Conservation (phyloP, 2,888 invertebrate genomes). For the Cerastis rubricosa region DNA sequence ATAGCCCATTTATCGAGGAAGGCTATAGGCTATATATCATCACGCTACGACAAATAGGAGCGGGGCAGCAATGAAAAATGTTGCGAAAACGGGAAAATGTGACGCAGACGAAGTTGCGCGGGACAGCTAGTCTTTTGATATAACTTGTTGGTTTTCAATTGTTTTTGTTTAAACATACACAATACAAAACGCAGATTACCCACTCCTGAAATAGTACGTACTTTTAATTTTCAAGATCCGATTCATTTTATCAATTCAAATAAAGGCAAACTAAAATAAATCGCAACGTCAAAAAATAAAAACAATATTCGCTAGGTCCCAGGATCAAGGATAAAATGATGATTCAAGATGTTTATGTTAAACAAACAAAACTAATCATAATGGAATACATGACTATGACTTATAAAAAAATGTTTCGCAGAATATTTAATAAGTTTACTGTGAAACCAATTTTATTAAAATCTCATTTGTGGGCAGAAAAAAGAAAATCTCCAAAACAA, state of each 20-base stretch:
- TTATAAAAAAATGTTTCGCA: neutral
- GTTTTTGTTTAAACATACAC: no score
- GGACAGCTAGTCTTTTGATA: no score
- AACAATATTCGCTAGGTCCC: neutral
- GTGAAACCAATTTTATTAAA: no score
- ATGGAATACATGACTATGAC: neutral
- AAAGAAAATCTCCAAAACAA: no score
- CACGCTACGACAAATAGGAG: no score
- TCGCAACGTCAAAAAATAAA: neutral
- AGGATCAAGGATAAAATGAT: neutral
- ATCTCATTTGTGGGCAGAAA: no score
- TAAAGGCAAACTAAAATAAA: neutral
- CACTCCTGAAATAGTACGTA: neutral
- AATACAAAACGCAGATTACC: neutral
- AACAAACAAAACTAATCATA: neutral
- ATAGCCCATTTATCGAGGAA: no score
- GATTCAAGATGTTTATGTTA: neutral
- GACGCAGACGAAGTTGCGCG: no score
- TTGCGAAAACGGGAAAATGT: no score
- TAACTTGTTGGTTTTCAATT: neutral
- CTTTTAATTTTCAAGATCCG: neutral
- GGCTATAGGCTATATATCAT: no score
- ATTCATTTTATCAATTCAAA: neutral
- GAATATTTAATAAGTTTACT: no score
- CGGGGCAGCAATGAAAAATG: no score